Evolutionary conservation across 1,140 invertebrate species (phyloP).

Genomic region (Drosophila willistoni): DNA sequence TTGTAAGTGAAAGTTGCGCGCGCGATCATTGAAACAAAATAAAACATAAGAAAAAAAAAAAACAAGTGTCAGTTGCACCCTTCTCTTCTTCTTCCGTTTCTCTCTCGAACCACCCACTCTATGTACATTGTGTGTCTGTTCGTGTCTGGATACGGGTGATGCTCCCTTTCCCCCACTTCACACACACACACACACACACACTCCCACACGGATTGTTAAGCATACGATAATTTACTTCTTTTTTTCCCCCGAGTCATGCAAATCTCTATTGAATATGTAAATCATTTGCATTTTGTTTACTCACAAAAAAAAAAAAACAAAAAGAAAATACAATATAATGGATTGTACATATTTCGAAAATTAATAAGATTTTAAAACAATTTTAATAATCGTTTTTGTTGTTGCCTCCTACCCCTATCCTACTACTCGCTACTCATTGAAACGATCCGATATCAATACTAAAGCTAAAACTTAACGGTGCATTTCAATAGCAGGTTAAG

Average conservation of each 20-base stretch:
- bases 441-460: too few relatives aligned
- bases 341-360: too few relatives aligned
- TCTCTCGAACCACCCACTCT: neutral
- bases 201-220: conserved; percentile 1
- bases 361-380: too few relatives aligned
- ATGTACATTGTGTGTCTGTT: neutral
- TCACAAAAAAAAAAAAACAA: conserved; percentile 8
- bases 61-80: conserved; percentile 10
- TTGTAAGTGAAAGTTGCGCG: conserved; percentile 60
- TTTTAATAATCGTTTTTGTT: too few relatives aligned
- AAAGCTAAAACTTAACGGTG: too few relatives aligned
- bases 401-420: too few relatives aligned
- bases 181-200: neutral
- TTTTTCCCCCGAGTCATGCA: neutral
- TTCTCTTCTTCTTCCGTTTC: neutral
- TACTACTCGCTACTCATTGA: too few relatives aligned
- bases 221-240: neutral
- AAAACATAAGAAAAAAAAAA: neutral
- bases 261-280: conserved; percentile 1
- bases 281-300: conserved; percentile 9
- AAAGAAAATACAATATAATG: neutral
- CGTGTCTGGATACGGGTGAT: neutral
- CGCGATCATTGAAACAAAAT: neutral
- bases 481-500: too few relatives aligned
- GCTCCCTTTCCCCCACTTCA: neutral